Evolutionary conservation across 1,140 invertebrate genomes (phyloP), one percentile per base, ranked within the genome.

Genomic region (Tetragnatha versicolor): DNA sequence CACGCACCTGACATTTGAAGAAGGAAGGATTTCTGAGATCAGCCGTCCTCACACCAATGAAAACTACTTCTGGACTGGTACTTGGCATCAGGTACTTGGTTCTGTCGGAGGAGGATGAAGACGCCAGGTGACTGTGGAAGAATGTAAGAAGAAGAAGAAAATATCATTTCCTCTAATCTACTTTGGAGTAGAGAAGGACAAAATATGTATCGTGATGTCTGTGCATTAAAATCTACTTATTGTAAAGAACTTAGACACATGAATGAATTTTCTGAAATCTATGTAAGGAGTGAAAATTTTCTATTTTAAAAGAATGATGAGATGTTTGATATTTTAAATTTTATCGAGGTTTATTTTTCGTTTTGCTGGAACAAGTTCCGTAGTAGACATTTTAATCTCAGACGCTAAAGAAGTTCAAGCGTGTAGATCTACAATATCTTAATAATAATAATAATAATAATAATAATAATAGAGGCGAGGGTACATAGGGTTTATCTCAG

Each of bases 311-410:
- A 45, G 20, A 42, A 29, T 27, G 37, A 22, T 42, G 20, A 60
- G 55, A 33, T 60, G 33, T 60, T 60, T 60, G 55, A 60, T 60
- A 60, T 17, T 12, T 65, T 9, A 42, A 6, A 45, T 65, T 65
- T 65, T 65, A 65, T 6, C 25, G 22, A 27, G n/a, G 55, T 58
- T 58, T 65, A n/a, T 65, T n/a, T n/a, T n/a, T n/a, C n/a, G n/a
- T n/a, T n/a, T n/a, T n/a, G n/a, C n/a, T n/a, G n/a, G n/a, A n/a
- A n/a, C n/a, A n/a, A n/a, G n/a, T n/a, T n/a, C n/a, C n/a, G n/a
- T n/a, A n/a, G n/a, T n/a, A n/a, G n/a, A n/a, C n/a, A n/a, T n/a
- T n/a, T n/a, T n/a, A n/a, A n/a, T n/a, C n/a, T n/a, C n/a, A n/a
- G n/a, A n/a, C n/a, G n/a, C n/a, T n/a, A n/a, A n/a, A n/a, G n/a